Evolutionary conservation across 2,888 invertebrate species (phyloP), one percentile per base, ranked within the genome.

Genomic region (Enoplolaimus lenunculus): DNA sequence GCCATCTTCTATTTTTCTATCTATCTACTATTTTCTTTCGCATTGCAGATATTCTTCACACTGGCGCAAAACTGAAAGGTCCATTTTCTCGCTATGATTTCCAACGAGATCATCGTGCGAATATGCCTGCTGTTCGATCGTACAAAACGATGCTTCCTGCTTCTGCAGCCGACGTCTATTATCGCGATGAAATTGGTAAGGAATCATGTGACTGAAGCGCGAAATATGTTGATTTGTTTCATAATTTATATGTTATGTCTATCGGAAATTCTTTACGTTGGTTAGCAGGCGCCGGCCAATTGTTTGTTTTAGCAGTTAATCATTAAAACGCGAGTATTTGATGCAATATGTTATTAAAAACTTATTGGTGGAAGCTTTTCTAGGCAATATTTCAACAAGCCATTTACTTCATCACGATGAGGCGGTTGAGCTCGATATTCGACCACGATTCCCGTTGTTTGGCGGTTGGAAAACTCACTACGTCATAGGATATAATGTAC

Each of bases 381-480:
- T 45, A 45, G 45, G 84, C 62, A 99, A 99, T 81, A 98, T 99
- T 78, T 97, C 95, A 0, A 99, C 98, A 13, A 94, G 94, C 0
- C 89, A 91, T 81, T 89, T 97, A 84, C 87, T 89, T 74, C 84
- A 89, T 31, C 86, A 89, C 75, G 90, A 90, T 75, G 93, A 97
- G 79, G 89, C 91, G 59, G 93, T 97, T 3, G 95, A 98, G 79
- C 83, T 98, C 1, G 95, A 95, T 78, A 85, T 98, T n/a, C 86
- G 93, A 68, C 98, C 97, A 0, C 86, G 98, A 77, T 98, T 95
- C 82, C 98, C 98, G 1, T 84, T 98, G 1, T 98, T 97, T 82
- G 98, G 98, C 70, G 98, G 98, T 21, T 99, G 98, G 98, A 91
- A 90, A 81, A 95, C 94, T 7, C 91, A 92, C 76, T 99, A 99